Percentiles rank a stretch among this genome's conserved stretches.
Evolutionary conservation across 2,797 vertebrate genomes (phyloP).

Genomic region (Falco rusticolus): DNA sequence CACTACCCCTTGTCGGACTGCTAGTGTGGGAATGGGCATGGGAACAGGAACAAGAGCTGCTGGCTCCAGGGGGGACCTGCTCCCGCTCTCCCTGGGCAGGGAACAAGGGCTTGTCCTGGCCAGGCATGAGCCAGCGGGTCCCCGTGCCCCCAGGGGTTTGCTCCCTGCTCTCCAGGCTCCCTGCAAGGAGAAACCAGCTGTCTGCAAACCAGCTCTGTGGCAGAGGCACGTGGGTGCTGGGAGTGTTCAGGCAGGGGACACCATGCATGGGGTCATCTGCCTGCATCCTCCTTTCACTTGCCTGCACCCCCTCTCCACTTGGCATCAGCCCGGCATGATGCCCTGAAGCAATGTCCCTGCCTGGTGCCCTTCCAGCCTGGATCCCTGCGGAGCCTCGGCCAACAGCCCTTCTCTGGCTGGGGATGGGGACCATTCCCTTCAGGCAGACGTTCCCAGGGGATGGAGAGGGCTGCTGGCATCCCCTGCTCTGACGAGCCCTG

Average conservation of each 20-base stretch:
- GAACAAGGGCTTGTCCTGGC: neutral
- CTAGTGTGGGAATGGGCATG: neutral
- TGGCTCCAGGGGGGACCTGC: neutral
- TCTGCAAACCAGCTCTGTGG: neutral
- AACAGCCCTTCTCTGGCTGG: neutral
- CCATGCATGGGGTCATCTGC: neutral
- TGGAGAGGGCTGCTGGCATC: neutral
- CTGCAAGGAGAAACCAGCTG: neutral
- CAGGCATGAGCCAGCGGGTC: fast-evolving
- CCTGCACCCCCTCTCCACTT: fast-evolving
- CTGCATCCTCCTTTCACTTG: neutral
- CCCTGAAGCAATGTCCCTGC: neutral
- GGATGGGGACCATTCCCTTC: fast-evolving
- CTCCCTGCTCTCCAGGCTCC: neutral
- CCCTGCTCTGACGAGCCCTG: neutral
- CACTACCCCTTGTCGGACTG: fast-evolving
- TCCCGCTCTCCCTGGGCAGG: neutral
- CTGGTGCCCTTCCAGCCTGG: neutral
- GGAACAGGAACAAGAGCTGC: neutral
- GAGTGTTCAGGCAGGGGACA: neutral
- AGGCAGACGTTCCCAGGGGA: fast-evolving
- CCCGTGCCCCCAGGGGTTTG: fast-evolving
- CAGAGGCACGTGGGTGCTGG: neutral
- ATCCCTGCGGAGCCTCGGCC: neutral
- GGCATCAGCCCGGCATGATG: neutral